phyloP scores from a whole-genome alignment of 1,140 invertebrate genomes.

The Meloidogyne exigua region DNA sequence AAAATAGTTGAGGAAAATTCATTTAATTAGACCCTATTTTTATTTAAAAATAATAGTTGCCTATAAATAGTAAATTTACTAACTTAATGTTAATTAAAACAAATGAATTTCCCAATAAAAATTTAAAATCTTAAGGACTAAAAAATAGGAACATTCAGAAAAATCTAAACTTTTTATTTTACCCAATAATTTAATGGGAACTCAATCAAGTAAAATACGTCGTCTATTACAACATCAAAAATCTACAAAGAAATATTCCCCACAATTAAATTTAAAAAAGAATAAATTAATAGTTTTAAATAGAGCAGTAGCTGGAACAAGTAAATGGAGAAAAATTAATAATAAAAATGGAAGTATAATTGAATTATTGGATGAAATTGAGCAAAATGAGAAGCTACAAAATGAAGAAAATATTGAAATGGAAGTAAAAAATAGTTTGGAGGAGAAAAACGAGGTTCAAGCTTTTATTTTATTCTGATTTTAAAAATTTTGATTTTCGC shows the following conservation, averaged over 20 bases:
- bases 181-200: background rate
- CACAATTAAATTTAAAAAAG: background rate
- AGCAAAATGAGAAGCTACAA: background rate
- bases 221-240: background rate
- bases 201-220: background rate
- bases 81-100: too few species aligned
- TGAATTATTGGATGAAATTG: background rate
- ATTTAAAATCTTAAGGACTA: too few species aligned
- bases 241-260: background rate
- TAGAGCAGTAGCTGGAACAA: background rate
- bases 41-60: background rate
- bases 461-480: too few species aligned
- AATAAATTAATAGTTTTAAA: constrained; percentile 3
- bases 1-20: background rate
- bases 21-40: background rate
- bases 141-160: too few species aligned
- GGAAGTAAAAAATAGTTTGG: constrained; percentile 12
- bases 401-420: constrained; percentile 8
- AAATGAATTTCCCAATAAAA: background rate
- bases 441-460: background rate
- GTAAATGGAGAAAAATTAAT: background rate
- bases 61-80: background rate
- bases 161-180: too few species aligned
- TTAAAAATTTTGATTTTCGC: too few species aligned
- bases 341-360: background rate